These are phyloP conservation scores for Geococcyx californianus DNA, from an alignment of 2,113 vertebrate genomes.

Conservation along the genomic window DNA sequence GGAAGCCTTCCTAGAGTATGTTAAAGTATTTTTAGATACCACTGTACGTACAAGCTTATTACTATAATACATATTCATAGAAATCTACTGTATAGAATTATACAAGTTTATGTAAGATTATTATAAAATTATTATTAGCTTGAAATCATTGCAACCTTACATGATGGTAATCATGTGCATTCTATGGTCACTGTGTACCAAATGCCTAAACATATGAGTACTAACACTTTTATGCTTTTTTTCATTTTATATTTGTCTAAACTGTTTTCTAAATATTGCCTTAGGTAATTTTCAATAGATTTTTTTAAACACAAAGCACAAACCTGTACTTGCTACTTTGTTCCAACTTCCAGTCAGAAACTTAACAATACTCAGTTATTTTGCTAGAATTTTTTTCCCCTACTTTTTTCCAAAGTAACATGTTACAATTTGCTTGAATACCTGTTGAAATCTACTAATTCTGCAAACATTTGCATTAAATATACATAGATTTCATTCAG, in stretches of 20 bases:
- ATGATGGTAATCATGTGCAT: background rate
- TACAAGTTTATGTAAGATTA: background rate
- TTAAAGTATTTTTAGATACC: background rate
- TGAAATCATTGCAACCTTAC: background rate
- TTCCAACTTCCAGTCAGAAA: constrained; percentile 59
- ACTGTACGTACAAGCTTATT: background rate
- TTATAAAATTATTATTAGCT: background rate
- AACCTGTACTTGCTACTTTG: constrained; percentile 69
- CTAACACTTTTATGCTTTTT: background rate
- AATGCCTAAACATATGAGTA: background rate
- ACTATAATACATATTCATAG: background rate
- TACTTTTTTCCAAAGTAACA: background rate
- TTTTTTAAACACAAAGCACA: constrained; percentile 31
- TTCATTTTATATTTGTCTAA: constrained; percentile 63
- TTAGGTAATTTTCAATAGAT: constrained; percentile 64
- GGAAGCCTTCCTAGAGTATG: background rate
- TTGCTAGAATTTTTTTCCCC: background rate
- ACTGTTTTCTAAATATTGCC: constrained; percentile 61
- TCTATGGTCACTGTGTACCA: background rate
- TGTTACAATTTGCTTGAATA: background rate
- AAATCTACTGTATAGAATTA: background rate
- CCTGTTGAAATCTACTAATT: background rate
- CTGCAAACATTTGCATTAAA: background rate
- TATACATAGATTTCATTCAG: background rate
- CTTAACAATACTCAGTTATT: background rate